Percentiles rank a stretch among this genome's conserved stretches.
These are phyloP conservation scores for Lymantria dispar DNA, from an alignment of 2,888 invertebrate genomes.

Conservation along the genomic window DNA sequence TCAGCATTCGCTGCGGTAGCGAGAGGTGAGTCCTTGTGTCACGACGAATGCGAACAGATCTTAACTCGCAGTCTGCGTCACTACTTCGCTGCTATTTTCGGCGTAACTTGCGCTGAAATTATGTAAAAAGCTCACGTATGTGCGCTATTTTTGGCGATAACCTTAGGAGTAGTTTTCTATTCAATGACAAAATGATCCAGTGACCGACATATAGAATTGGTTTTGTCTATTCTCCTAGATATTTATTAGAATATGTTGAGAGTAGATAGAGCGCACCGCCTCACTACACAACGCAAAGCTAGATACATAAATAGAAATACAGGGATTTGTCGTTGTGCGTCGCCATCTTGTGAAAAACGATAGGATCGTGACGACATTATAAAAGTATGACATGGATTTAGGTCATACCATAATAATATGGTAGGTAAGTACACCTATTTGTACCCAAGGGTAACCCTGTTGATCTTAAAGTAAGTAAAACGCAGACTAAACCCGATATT, in stretches of 20 bases:
- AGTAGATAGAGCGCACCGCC: conserved; percentile 38
- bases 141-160: conserved; percentile 78
- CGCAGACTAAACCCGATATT: too few relatives aligned
- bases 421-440: too few relatives aligned
- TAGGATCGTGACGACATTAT: conserved; percentile 75
- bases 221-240: conserved; percentile 30
- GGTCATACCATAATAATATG: conserved; percentile 45
- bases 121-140: conserved; percentile 82
- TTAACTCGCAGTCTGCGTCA: conserved; percentile 68
- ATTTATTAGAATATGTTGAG: conserved; percentile 23
- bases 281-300: conserved; percentile 61
- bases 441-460: too few relatives aligned
- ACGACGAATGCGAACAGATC: conserved; percentile 44
- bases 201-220: conserved; percentile 51
- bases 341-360: conserved; percentile 83
- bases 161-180: conserved; percentile 67
- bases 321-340: conserved; percentile 78
- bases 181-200: conserved; percentile 58
- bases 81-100: conserved; percentile 74
- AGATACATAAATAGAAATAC: conserved; percentile 80
- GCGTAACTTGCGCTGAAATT: conserved; percentile 81
- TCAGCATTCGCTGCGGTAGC: conserved; percentile 67
- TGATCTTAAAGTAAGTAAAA: too few relatives aligned
- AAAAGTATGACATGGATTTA: conserved; percentile 66
- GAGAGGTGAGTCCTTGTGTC: conserved; percentile 67